Evolutionary conservation across 2,113 vertebrate species (phyloP).

Genomic region (Petrocephalus microphthalmus): DNA sequence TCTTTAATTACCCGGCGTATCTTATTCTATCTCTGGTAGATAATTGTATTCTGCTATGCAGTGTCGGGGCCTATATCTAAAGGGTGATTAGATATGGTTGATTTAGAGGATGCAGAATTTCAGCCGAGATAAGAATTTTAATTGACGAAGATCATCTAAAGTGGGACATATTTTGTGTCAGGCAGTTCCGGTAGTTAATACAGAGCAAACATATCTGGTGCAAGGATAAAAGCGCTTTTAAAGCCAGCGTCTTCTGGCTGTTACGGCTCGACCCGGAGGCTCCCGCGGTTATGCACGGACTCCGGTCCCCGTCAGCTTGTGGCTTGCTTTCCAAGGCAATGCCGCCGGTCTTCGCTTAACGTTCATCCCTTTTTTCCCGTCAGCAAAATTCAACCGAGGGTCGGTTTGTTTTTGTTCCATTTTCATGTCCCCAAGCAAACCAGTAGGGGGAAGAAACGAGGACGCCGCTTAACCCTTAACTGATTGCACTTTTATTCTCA

Average conservation of each 20-base stretch:
- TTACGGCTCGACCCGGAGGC: neutral
- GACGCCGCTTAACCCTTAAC: neutral
- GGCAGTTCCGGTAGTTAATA: neutral
- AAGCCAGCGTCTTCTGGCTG: neutral
- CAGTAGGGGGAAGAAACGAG: neutral
- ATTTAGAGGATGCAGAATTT: neutral
- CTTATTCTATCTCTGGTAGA: neutral
- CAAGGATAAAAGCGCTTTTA: neutral
- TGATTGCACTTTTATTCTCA: neutral
- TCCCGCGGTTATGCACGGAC: neutral
- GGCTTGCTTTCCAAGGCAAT: neutral
- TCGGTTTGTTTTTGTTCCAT: conserved; percentile 14
- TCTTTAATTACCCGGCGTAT: neutral
- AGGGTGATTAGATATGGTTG: neutral
- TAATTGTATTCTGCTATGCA: neutral
- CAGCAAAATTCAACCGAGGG: neutral
- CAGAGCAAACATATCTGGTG: neutral
- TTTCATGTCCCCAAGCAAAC: neutral
- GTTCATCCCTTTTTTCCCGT: neutral
- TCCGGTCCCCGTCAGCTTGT: neutral
- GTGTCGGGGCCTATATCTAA: neutral
- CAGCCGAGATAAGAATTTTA: neutral
- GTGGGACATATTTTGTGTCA: neutral
- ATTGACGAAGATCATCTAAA: neutral
- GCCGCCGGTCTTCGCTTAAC: neutral